phyloP scores from a whole-genome alignment of 2,113 vertebrate genomes.

The Empidonax alnorum region DNA sequence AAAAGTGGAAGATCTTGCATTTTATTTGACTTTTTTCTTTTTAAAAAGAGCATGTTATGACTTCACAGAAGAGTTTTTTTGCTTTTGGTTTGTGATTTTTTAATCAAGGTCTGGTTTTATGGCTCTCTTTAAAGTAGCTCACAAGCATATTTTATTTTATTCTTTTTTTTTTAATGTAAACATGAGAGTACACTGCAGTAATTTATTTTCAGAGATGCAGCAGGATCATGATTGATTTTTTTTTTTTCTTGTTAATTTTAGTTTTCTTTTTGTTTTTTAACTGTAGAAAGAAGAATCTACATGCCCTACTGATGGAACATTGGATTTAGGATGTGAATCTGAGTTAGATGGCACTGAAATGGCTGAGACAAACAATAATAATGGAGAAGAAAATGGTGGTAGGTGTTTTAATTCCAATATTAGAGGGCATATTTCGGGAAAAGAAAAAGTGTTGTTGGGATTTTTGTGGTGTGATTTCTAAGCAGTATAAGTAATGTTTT shows the following conservation, averaged over 20 bases:
- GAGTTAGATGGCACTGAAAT: conserved; percentile 84
- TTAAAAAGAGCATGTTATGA: neutral
- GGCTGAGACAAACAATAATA: conserved; percentile 79
- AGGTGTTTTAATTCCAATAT: conserved; percentile 32
- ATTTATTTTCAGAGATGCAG: conserved; percentile 31
- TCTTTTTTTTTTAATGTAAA: conserved; percentile 50
- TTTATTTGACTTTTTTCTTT: neutral
- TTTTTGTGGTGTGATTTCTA: neutral
- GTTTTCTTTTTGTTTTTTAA: conserved; percentile 48
- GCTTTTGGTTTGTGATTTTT: conserved; percentile 12
- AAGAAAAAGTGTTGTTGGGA: neutral
- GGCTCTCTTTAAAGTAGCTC: neutral
- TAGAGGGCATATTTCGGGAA: neutral
- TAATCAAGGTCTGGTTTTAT: conserved; percentile 3
- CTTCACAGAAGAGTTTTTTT: neutral
- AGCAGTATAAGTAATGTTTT: neutral
- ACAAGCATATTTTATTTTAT: conserved; percentile 20
- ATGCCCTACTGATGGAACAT: conserved; percentile 76
- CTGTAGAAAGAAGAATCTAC: conserved; percentile 82
- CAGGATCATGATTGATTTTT: conserved; percentile 26
- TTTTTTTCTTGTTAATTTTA: conserved; percentile 18
- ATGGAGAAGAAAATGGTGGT: conserved; percentile 84
- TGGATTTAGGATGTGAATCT: conserved; percentile 85
- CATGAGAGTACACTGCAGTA: conserved; percentile 13
- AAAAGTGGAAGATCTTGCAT: neutral